Evolutionary conservation across 1,140 invertebrate species (phyloP), one percentile per base, ranked within the genome.

Genomic region (Zaprionus taronus): DNA sequence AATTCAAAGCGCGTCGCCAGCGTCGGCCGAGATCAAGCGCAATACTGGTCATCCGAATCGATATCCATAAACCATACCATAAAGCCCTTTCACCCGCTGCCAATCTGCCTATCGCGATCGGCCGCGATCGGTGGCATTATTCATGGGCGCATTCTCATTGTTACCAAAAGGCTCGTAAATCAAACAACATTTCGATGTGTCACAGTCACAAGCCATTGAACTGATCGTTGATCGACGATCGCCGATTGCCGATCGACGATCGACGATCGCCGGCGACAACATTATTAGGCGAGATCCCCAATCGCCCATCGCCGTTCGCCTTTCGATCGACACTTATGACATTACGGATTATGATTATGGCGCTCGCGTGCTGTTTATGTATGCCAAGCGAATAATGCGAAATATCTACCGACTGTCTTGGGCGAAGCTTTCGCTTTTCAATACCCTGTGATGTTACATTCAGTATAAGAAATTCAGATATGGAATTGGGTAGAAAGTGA

Each of bases 311-410:
- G 56, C 34, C 56, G 47, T 60, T 76, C 61, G 68, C 22, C 65
- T 24, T 20, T 24, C 76, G 65, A 74, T 74, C 76, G 76, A 78
- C 76, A 78, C 76, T 78, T 79, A 70, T 75, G 76, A 90, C 85
- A 90, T 90, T 89, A 90, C 79, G 85, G 81, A 86, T 85, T 85
- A 85, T 85, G 82, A 90, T 87, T 90, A 89, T 90, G 86, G 85
- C 85, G 86, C 85, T 89, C 85, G 85, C 85, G 85, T 89, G 85
- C 85, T 89, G 77, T 76, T 89, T 89, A 90, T 89, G 85, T 89
- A 89, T 89, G 85, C 85, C 85, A 80, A 41, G 60, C 81, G 69
- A 79, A 84, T 84, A 79, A 76, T 60, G 53, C 61, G 41, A 75
- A 90, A 80, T 81, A 81, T 57, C 67, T 69, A 60, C 63, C 51